These are phyloP conservation scores for Pogonocherus hispidulus DNA, from an alignment of 2,888 invertebrate species.

Conservation along the genomic window DNA sequence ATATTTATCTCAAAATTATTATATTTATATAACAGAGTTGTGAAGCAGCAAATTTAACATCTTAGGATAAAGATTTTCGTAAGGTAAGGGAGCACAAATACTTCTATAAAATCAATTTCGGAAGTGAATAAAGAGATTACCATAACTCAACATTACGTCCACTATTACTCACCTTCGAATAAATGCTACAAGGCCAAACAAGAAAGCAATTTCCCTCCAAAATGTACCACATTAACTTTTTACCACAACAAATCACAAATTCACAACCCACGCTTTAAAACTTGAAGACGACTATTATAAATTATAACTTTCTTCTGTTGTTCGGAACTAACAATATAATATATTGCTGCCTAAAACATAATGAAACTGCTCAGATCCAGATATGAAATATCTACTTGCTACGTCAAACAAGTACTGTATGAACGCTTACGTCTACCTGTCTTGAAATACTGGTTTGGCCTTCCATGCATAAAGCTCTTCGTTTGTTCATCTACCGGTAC, in stretches of 20 bases:
- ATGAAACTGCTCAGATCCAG: neutral
- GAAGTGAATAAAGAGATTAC: no score
- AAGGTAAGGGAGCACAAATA: no score
- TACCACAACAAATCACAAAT: constrained; percentile 1
- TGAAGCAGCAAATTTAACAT: no score
- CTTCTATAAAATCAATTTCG: no score
- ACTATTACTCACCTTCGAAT: neutral
- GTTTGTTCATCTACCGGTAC: neutral
- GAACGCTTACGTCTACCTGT: constrained; percentile 22
- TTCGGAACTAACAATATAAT: no score
- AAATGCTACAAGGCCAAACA: neutral
- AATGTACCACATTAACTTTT: constrained; percentile 3
- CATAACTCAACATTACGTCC: no score
- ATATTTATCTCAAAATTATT: no score
- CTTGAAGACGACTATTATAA: neutral
- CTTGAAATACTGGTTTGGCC: constrained; percentile 38
- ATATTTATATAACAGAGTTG: no score
- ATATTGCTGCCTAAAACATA: neutral
- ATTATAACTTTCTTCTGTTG: neutral
- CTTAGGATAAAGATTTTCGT: no score
- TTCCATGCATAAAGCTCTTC: neutral
- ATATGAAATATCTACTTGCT: no score
- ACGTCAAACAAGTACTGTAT: neutral
- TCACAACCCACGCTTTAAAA: neutral
- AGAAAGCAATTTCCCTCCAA: neutral